Conservation (phyloP, 1,140 invertebrate species). For the Argopecten irradians region DNA sequence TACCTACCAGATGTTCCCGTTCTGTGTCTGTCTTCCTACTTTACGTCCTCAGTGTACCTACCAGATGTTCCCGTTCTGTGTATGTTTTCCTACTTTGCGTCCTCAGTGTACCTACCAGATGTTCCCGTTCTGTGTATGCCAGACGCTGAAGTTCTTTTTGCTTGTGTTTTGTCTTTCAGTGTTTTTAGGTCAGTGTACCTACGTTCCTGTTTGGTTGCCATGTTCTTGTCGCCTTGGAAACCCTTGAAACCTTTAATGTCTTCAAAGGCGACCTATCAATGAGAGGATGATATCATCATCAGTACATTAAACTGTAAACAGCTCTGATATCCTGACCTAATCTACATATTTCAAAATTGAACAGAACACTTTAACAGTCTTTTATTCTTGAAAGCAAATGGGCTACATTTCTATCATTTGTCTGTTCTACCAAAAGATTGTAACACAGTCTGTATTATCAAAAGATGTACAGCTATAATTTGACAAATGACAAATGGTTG, state of each 20-base stretch:
- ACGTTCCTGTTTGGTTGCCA: constrained; percentile 77
- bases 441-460: no score
- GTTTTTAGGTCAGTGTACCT: constrained; percentile 77
- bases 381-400: no score
- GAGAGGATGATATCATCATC: background rate
- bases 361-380: no score
- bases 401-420: no score
- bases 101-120: constrained; percentile 58
- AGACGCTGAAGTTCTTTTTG: constrained; percentile 73
- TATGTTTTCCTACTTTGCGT: no score
- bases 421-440: no score
- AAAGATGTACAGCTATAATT: no score
- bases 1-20: background rate
- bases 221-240: constrained; percentile 67
- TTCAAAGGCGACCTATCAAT: constrained; percentile 78
- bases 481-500: no score
- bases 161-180: constrained; percentile 77
- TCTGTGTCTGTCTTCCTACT: no score
- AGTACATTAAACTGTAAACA: background rate
- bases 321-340: no score
- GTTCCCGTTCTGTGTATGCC: constrained; percentile 70
- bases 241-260: constrained; percentile 79
- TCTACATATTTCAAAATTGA: no score
- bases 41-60: background rate
- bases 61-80: background rate